Evolutionary conservation across 2,888 invertebrate genomes (phyloP), one percentile per base, ranked within the genome.

Genomic region (Melinaea marsaeus): DNA sequence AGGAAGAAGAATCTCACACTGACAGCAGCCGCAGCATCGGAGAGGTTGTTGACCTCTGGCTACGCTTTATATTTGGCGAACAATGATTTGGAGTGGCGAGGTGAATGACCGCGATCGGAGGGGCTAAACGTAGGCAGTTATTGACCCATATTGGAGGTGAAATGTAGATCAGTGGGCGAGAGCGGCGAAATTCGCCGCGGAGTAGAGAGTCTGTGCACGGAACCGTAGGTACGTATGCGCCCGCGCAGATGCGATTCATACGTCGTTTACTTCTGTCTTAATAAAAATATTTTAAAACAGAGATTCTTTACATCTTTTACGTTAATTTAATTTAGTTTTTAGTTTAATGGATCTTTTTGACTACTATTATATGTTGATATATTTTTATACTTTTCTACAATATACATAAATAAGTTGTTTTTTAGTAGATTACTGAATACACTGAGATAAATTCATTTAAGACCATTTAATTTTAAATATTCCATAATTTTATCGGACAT

Each of bases 131-230:
- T 90, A 88, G 90, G 89, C 90, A 90, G 90, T 90, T 90, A 90
- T 90, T 89, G 90, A 90, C 90, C 90, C 87, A 90, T 90, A 90
- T 90, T 89, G 81, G 82, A 83, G 84, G 89, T 89, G 85, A 90
- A 91, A 91, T 90, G 91, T 91, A 90, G 91, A 91, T 91, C 90
- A 91, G 91, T 91, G 90, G 91, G 91, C 90, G 90, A 91, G 85
- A 87, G 88, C 87, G 88, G 88, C 89, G 87, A 88, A 90, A 81
- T 89, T 88, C 78, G 84, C 86, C 74, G 84, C 81, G 78, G 83
- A 85, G 81, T 79, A 80, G 76, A 73, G 70, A 73, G 69, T 73
- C 70, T 69, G 73, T 69, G 73, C 69, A 71, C 74, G 68, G 69
- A 68, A 69, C 71, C 63, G 69, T 61, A 70, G 61, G 66, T 63